Evolutionary conservation across 2,113 vertebrate species (phyloP).

Genomic region (Petrocephalus zakoni): DNA sequence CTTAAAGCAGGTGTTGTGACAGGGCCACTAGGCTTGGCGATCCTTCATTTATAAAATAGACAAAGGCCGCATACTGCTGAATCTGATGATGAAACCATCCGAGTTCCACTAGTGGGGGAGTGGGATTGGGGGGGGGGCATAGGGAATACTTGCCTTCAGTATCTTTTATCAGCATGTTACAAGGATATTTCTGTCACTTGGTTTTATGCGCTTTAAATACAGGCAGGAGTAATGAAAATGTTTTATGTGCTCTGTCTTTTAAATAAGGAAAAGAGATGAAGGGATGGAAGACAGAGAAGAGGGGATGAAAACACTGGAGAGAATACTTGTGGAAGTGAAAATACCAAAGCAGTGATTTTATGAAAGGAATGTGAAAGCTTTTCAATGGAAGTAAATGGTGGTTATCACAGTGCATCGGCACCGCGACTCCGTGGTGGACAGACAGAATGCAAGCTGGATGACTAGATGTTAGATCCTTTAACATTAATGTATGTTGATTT

Average conservation of each 20-base stretch:
- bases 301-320: neutral
- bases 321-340: neutral
- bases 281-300: neutral
- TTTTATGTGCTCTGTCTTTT: neutral
- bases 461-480: neutral
- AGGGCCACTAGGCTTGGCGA: neutral
- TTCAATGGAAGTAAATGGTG: neutral
- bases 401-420: neutral
- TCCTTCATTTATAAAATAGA: neutral
- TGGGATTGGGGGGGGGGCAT: neutral
- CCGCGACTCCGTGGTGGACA: neutral
- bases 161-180: neutral
- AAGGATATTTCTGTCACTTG: neutral
- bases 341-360: neutral
- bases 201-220: neutral
- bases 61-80: neutral
- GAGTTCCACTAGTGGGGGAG: neutral
- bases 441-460: neutral
- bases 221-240: neutral
- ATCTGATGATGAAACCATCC: neutral
- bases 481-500: neutral
- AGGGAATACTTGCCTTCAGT: neutral
- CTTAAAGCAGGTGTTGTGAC: neutral
- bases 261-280: neutral
- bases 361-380: neutral